Conservation (phyloP, 1,140 invertebrate genomes). For the Dufourea novaeangliae region DNA sequence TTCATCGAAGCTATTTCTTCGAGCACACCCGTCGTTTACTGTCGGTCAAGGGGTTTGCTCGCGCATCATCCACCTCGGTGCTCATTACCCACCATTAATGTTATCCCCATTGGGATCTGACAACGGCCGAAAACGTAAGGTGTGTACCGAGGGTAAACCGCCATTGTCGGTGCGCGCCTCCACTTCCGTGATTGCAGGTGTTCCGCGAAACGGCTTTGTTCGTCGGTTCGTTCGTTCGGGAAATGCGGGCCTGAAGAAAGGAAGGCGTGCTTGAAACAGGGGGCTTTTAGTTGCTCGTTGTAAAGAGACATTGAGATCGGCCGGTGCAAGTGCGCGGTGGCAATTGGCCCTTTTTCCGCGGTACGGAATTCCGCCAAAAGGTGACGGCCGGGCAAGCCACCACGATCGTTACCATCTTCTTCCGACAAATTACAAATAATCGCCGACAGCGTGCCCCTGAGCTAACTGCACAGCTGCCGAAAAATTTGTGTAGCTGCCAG, state of each 20-base stretch:
- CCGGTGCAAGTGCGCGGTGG: slow-evolving; percentile 8
- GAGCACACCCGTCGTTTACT: no score
- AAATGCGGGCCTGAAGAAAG: background rate
- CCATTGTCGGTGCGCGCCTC: background rate
- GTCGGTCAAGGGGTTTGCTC: no score
- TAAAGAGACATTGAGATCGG: background rate
- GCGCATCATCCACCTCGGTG: no score
- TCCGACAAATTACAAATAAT: slow-evolving; percentile 59
- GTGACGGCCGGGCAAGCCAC: background rate
- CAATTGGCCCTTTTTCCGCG: slow-evolving; percentile 23
- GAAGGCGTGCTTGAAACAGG: no score
- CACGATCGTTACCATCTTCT: slow-evolving; percentile 3
- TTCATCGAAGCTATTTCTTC: no score
- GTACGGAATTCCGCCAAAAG: background rate
- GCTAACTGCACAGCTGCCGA: slow-evolving; percentile 47
- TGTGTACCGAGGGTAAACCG: background rate
- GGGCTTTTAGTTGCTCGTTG: background rate
- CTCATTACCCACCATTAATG: background rate
- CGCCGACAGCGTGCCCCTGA: slow-evolving; percentile 13
- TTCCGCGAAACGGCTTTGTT: slow-evolving; percentile 12
- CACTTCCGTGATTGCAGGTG: slow-evolving; percentile 39
- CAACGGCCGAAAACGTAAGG: background rate
- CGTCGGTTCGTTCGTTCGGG: background rate
- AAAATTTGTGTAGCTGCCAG: slow-evolving; percentile 27
- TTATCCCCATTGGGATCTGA: slow-evolving; percentile 37